Conservation (phyloP, 2,797 vertebrate species). For the Danio jaintianensis region DNA sequence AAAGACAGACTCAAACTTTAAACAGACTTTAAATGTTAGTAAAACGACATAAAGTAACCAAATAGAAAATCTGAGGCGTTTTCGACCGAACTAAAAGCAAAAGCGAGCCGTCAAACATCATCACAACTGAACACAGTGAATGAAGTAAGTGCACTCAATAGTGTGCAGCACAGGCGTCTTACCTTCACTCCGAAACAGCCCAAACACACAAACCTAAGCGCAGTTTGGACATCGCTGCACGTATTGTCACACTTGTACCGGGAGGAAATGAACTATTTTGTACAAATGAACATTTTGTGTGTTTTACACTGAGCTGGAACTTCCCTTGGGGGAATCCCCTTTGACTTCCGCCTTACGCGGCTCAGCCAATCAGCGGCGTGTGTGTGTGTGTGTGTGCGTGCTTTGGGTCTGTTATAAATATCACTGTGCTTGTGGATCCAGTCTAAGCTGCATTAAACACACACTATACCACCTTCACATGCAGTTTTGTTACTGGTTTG, state of each 20-base stretch:
- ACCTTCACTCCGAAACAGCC: conserved; percentile 79
- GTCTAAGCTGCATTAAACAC: not conserved
- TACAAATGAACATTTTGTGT: conserved; percentile 76
- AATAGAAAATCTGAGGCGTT: not conserved
- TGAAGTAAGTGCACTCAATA: conserved; percentile 25
- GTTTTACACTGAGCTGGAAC: conserved; percentile 81
- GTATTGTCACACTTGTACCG: conserved; percentile 62
- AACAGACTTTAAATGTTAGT: not conserved
- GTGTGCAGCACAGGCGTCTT: conserved; percentile 62
- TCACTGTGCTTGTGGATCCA: conserved; percentile 25
- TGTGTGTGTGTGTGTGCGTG: conserved; percentile 50
- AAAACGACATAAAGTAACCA: not conserved
- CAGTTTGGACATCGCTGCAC: conserved; percentile 68
- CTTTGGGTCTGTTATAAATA: conserved; percentile 48
- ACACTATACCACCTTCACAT: not conserved
- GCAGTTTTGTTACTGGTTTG: not conserved
- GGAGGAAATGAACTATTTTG: conserved; percentile 76
- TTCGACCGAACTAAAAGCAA: not conserved
- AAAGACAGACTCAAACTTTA: not conserved
- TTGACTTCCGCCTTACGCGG: conserved; percentile 77
- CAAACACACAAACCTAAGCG: conserved; percentile 53
- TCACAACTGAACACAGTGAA: not conserved
- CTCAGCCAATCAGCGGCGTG: conserved; percentile 20
- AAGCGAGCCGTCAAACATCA: not conserved
- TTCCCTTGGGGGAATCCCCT: conserved; percentile 88